These are phyloP conservation scores for Scortum barcoo DNA, from an alignment of 2,113 vertebrate genomes.

Conservation along the genomic window DNA sequence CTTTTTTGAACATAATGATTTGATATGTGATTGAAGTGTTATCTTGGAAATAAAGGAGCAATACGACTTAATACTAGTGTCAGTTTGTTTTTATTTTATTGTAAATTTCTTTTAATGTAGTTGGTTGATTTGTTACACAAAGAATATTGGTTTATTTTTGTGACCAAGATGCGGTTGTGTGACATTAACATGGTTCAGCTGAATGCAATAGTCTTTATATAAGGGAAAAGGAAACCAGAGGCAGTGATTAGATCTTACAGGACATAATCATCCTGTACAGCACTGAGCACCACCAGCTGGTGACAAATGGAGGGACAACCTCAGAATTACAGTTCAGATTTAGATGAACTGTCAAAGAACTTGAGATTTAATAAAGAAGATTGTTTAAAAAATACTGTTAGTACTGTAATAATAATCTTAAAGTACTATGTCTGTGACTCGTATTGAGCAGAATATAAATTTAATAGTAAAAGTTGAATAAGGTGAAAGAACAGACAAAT, in stretches of 20 bases:
- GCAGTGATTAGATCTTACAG: background rate
- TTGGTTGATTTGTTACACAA: background rate
- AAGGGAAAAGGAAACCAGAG: background rate
- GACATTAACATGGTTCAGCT: background rate
- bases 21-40: conserved; percentile 10
- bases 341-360: background rate
- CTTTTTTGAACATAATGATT: conserved; percentile 2
- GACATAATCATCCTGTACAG: background rate
- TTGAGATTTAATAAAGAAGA: background rate
- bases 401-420: background rate
- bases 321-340: background rate
- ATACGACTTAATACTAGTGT: conserved; percentile 25
- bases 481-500: conserved; percentile 4
- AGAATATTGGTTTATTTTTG: background rate
- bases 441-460: background rate
- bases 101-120: background rate
- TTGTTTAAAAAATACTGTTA: background rate
- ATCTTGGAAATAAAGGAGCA: conserved; percentile 46
- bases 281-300: conserved; percentile 37
- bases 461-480: conserved; percentile 9
- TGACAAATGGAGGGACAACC: conserved; percentile 17
- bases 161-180: background rate
- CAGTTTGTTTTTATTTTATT: conserved; percentile 4
- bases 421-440: background rate
- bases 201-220: background rate